Base-by-base conservation (phyloP, 2,113 vertebrate genomes). In the Butorides virescens region DNA sequence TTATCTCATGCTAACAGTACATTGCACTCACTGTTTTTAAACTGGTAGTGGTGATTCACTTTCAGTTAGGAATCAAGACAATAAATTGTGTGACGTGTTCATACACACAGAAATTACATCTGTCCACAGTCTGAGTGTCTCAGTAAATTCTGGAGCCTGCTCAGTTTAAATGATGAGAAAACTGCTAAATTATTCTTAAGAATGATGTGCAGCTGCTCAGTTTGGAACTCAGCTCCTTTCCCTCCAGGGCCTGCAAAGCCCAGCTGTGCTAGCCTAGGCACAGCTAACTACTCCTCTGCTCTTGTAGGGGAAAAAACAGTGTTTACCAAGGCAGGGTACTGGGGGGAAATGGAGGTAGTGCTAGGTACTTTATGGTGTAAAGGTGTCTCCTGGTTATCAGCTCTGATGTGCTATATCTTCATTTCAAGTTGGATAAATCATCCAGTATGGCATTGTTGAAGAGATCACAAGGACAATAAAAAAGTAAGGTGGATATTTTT, bases 141-240 rank as follows among this genome's bases (percentile, higher is more conserved):
- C 62, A 8, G 58, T 91, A 87, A 94, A 94, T 46, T 91, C 81
- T 44, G 46, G 20, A 93, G 46, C 77, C 58, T 0, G 23, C 63
- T 66, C 8, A 7, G 47, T 74, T 70, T 84, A 87, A 93, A 74
- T 36, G 59, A 92, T 34, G 47, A 66, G 70, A 80, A 92, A 94
- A 74, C 81, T 85, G 55, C 16, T 90, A 49, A 78, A 82, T 90
- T 78, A 67, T 82, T 90, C 66, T 62, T 37, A 71, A 92, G 85
- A 90, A 32, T 44, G 37, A 53, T 73, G 46, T 73, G 52, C 71
- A 90, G 90, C 56, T 90, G 73, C 73, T 77, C 27, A n/a, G 34
- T 68, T 86, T 86, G 58, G 53, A 73, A 88, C 86, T 49, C n/a
- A 27, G 22, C 27, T 93, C 25, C 68, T 52, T 70, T 74, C 32